Evolutionary conservation across 2,797 vertebrate genomes (phyloP), one percentile per base, ranked within the genome.

Genomic region (Cyprinella venusta): DNA sequence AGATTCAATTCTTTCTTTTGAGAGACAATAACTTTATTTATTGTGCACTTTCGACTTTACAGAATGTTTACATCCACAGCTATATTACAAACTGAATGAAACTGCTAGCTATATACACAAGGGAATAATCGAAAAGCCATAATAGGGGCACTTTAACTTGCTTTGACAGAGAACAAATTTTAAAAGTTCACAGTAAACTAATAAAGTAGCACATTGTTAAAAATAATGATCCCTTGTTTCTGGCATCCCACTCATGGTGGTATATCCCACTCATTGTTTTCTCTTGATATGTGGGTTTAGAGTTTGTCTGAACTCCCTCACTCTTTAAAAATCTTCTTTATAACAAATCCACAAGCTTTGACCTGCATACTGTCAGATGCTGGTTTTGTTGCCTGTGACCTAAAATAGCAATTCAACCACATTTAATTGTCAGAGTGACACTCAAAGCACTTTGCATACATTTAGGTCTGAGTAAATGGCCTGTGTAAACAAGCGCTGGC

Each of bases 341-440:
- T 63, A 3, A 33, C 54, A 15, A 70, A 40, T 67, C 15, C 52
- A 70, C 18, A 70, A 54, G 12, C 68, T 36, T 16, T 63, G 56
- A 81, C 26, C 36, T 81, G 69, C 56, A 64, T 50, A 71, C 54
- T 64, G 56, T 81, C 42, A 64, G 42, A 10, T 36, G 26, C 40
- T 63, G 26, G 19, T 50, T 76, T 42, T 56, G 16, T 42, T 81
- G 59, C 36, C 12, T 40, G 24, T 67, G 4, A 30, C 63, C 36
- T 68, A 67, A n/a, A 82, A 76, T 56, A 67, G 61, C 48, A 30
- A 67, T 9, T 76, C 48, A 56, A 67, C 24, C 71, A 67, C 33
- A 40, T 82, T 67, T 65, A 40, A 82, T 65, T 65, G 33, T 36
- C n/a, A 36, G 40, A 75, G 13, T 24, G 42, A 81, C 30, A 75